Evolutionary conservation across 2,888 invertebrate genomes (phyloP).

Genomic region (Syrphus vitripennis): DNA sequence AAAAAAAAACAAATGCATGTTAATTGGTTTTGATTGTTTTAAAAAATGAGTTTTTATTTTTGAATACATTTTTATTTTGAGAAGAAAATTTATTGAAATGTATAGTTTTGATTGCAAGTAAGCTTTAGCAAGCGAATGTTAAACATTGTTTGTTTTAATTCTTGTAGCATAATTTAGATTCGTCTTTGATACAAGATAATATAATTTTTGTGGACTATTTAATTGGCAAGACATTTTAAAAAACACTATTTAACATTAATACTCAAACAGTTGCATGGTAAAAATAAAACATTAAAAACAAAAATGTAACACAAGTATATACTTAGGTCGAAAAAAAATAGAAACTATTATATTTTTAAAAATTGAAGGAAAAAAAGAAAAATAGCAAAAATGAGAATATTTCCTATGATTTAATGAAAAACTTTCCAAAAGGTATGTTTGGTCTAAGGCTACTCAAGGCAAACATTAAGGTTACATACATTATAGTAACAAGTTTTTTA

Average conservation of each 20-base stretch:
- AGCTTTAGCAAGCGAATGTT: slow-evolving; percentile 2
- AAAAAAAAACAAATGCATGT: slow-evolving; percentile 51
- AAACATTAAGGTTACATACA: too few species aligned
- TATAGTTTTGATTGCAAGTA: slow-evolving; percentile 11
- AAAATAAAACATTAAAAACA: neutral
- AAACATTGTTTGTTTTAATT: neutral
- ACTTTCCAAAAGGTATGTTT: too few species aligned
- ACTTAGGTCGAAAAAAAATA: neutral
- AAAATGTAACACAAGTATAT: too few species aligned
- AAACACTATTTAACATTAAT: neutral
- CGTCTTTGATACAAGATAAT: neutral
- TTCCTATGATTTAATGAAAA: too few species aligned
- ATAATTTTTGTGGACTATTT: neutral
- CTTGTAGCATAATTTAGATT: neutral
- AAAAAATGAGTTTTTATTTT: neutral
- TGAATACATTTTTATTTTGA: neutral
- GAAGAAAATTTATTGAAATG: neutral
- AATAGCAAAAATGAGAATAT: too few species aligned
- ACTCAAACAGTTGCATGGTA: slow-evolving; percentile 25
- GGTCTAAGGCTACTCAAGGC: too few species aligned
- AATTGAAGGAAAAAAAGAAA: too few species aligned
- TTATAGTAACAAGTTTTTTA: too few species aligned
- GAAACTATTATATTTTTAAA: too few species aligned
- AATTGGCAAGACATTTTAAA: slow-evolving; percentile 38
- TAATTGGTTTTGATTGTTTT: slow-evolving; percentile 56